Conservation (phyloP, 2,113 vertebrate genomes). For the Sylvia atricapilla region DNA sequence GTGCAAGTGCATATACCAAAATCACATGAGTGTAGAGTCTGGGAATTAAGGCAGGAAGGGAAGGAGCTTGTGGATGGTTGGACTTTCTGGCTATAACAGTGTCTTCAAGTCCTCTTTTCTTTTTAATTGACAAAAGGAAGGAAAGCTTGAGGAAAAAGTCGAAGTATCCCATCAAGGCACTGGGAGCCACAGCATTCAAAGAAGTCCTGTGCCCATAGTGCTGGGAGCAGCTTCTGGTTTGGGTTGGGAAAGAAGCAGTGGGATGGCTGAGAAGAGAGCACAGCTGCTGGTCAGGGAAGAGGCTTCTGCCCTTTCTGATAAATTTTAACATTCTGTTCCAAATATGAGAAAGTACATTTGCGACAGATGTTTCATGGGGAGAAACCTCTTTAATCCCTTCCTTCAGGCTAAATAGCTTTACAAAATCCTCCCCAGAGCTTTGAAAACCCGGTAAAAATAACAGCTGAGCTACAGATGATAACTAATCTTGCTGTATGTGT, state of each 20-base stretch:
- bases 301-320: neutral
- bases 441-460: slow-evolving; percentile 62
- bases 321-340: slow-evolving; percentile 18
- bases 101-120: neutral
- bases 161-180: neutral
- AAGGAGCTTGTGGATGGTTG: neutral
- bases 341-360: slow-evolving; percentile 47
- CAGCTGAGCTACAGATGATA: slow-evolving; percentile 61
- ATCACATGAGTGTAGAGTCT: neutral
- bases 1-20: neutral
- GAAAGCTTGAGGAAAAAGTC: neutral
- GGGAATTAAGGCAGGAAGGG: neutral
- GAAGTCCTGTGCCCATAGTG: neutral
- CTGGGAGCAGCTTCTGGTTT: neutral
- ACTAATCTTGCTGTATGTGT: neutral
- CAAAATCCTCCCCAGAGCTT: slow-evolving; percentile 59
- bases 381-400: slow-evolving; percentile 65
- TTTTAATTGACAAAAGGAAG: neutral
- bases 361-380: slow-evolving; percentile 62
- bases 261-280: neutral
- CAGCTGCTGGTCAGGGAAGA: neutral
- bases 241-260: neutral
- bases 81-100: neutral
- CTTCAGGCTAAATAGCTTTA: slow-evolving; percentile 66
- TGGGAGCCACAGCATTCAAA: neutral